phyloP scores from a whole-genome alignment of 1,140 invertebrate species.

The Bombus vancouverensis region DNA sequence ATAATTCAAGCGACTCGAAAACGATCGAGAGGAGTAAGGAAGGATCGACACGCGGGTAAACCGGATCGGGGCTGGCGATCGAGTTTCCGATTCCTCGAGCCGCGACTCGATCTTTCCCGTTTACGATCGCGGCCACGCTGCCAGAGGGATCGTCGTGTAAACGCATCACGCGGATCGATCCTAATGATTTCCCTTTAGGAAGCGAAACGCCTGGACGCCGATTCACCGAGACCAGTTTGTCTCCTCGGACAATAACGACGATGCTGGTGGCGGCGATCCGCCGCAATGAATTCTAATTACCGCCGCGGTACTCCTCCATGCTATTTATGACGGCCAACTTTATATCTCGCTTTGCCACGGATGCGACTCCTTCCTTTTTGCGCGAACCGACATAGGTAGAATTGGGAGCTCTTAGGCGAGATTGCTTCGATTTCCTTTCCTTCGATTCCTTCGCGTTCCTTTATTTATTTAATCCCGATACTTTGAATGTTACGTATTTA shows the following conservation, averaged over 20 bases:
- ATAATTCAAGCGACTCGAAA: constrained; percentile 42
- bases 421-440: neutral
- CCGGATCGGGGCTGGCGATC: constrained; percentile 20
- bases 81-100: constrained; percentile 39
- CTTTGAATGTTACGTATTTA: no score
- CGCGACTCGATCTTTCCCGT: constrained; percentile 27
- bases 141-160: constrained; percentile 16
- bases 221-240: constrained; percentile 38
- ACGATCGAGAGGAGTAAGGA: neutral
- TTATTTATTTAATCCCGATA: no score
- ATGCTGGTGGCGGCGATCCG: neutral
- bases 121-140: constrained; percentile 12
- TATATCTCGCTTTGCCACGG: constrained; percentile 5
- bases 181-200: constrained; percentile 50
- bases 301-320: neutral
- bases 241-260: constrained; percentile 37
- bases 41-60: constrained; percentile 8
- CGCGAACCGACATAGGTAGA: no score
- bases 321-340: constrained; percentile 39
- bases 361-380: neutral
- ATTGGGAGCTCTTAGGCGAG: neutral
- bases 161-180: constrained; percentile 37
- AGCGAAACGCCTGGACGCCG: neutral
- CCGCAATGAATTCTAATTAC: constrained; percentile 52
- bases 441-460: no score